Percentiles rank a stretch among this genome's conserved stretches.
Conservation (phyloP, 53 echinoderm and acorn worm species). For the Antedon mediterranea region DNA sequence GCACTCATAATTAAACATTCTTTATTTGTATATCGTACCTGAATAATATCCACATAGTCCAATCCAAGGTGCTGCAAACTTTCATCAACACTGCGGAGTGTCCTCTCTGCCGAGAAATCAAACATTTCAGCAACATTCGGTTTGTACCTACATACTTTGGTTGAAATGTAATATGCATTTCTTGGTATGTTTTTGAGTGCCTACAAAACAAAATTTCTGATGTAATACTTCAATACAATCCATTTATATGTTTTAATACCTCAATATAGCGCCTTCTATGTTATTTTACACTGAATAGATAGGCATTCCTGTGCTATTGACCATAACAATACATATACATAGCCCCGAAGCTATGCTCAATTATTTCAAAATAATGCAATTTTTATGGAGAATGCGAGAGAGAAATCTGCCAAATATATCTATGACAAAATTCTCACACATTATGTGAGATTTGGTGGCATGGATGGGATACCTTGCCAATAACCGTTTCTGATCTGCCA, state of each 20-base stretch:
- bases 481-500: conserved; percentile 52
- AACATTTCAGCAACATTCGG: conserved; percentile 57
- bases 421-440: too few relatives aligned
- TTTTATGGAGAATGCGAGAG: too few relatives aligned
- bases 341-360: too few relatives aligned
- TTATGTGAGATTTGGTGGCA: too few relatives aligned
- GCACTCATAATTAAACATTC: too few relatives aligned
- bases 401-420: not conserved
- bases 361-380: too few relatives aligned
- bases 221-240: too few relatives aligned
- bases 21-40: conserved; percentile 44
- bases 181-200: conserved; percentile 55
- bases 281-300: too few relatives aligned
- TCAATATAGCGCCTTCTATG: too few relatives aligned
- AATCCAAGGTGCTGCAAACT: conserved; percentile 54
- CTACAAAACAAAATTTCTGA: conserved; percentile 5
- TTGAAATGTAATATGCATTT: conserved; percentile 70
- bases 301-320: too few relatives aligned
- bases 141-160: conserved; percentile 76
- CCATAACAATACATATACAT: too few relatives aligned
- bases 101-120: conserved; percentile 69
- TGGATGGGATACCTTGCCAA: conserved; percentile 77
- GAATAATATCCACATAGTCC: conserved; percentile 68
- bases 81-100: conserved; percentile 53
- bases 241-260: too few relatives aligned